Evolutionary conservation across 1,140 invertebrate genomes (phyloP).

Genomic region (Drosophila orena): DNA sequence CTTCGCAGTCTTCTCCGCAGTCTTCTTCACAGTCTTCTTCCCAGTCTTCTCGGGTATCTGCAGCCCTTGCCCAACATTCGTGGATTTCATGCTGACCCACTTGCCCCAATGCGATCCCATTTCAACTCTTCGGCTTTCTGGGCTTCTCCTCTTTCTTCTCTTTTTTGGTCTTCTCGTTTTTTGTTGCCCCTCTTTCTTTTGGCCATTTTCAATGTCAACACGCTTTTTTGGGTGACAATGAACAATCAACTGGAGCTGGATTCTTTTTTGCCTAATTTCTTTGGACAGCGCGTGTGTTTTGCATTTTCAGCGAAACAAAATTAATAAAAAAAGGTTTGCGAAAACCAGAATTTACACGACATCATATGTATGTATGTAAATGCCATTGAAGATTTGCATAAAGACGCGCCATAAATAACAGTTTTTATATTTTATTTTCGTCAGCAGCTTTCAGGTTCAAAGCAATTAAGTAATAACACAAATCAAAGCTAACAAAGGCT

Average conservation of each 20-base stretch:
- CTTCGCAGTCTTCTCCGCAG: neutral
- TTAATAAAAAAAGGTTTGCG: slow-evolving; percentile 5
- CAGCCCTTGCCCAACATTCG: slow-evolving; percentile 73
- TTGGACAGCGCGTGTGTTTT: slow-evolving; percentile 62
- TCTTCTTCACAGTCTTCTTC: slow-evolving; percentile 10
- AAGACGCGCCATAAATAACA: slow-evolving; percentile 47
- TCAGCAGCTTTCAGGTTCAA: slow-evolving; percentile 72
- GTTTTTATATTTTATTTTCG: slow-evolving; percentile 38
- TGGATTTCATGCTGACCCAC: slow-evolving; percentile 60
- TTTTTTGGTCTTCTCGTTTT: slow-evolving; percentile 1
- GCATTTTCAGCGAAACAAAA: slow-evolving; percentile 43
- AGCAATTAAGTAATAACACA: slow-evolving; percentile 82
- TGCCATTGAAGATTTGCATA: slow-evolving; percentile 46
- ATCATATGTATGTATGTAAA: slow-evolving; percentile 43
- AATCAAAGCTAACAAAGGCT: slow-evolving; percentile 62
- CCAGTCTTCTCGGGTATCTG: slow-evolving; percentile 38
- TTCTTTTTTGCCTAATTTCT: slow-evolving; percentile 24
- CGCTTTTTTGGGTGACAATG: slow-evolving; percentile 59
- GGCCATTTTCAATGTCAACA: slow-evolving; percentile 73
- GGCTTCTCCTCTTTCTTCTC: slow-evolving; percentile 30
- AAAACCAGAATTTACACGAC: slow-evolving; percentile 66
- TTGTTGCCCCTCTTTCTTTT: slow-evolving; percentile 26
- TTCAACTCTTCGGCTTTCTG: slow-evolving; percentile 39
- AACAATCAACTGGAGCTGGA: slow-evolving; percentile 52
- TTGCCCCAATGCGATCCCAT: slow-evolving; percentile 78